Percentiles rank a stretch among this genome's conserved stretches.
Conservation (phyloP, 35 echinoderm and acorn worm species). For the Heliocidaris tuberculata region DNA sequence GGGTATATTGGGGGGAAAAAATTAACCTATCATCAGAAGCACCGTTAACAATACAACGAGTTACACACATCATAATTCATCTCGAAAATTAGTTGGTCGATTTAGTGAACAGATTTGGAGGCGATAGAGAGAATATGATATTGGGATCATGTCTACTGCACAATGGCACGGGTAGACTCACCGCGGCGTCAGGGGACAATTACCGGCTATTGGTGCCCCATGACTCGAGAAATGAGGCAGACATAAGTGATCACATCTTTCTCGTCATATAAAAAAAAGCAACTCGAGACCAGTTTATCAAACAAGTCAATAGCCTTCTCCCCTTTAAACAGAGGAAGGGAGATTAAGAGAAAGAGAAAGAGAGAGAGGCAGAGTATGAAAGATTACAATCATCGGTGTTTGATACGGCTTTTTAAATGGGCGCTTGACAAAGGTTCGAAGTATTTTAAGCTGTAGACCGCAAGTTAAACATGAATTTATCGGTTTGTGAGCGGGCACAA, state of each 20-base stretch:
- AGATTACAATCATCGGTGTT: slow-evolving; percentile 34
- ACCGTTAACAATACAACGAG: not conserved
- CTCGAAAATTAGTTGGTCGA: slow-evolving; percentile 45
- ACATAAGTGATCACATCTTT: slow-evolving; percentile 46
- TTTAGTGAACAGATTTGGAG: slow-evolving; percentile 31
- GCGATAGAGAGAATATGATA: slow-evolving; percentile 5
- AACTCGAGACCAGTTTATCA: not conserved
- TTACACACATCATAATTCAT: slow-evolving; percentile 46
- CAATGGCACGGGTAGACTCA: slow-evolving; percentile 2
- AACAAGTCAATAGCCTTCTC: slow-evolving; percentile 37
- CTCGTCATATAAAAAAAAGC: not conserved
- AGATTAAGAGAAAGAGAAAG: not conserved
- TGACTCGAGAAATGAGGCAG: slow-evolving; percentile 48
- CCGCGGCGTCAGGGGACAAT: slow-evolving; percentile 25
- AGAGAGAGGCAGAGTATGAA: not conserved
- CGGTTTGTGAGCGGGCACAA: slow-evolving; percentile 53
- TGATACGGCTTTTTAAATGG: slow-evolving; percentile 15
- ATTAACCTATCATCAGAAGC: not conserved
- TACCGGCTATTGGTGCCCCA: slow-evolving; percentile 26
- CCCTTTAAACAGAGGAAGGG: not conserved
- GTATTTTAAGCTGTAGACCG: slow-evolving; percentile 44
- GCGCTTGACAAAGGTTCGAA: slow-evolving; percentile 29
- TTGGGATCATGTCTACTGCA: slow-evolving; percentile 35
- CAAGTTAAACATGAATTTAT: slow-evolving; percentile 53
- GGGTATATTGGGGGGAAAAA: not conserved